phyloP scores from a whole-genome alignment of 2,888 invertebrate genomes.

The Xanthorhoe spadicearia region DNA sequence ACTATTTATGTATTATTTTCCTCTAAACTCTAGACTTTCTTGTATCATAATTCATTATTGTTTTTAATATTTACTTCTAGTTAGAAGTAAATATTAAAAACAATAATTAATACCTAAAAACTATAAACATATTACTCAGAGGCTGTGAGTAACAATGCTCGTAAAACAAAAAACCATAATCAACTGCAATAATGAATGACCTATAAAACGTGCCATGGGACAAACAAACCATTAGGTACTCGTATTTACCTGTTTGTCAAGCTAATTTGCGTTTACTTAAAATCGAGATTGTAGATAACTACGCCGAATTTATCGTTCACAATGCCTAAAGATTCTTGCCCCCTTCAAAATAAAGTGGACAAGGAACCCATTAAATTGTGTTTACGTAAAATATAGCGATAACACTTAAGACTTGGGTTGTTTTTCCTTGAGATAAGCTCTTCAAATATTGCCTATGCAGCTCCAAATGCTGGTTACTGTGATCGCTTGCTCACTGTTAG shows the following conservation, averaged over 20 bases:
- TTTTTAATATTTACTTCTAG: neutral
- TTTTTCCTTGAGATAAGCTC: no score
- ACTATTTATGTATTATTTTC: no score
- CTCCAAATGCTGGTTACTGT: neutral
- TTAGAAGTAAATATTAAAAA: no score
- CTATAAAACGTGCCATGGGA: constrained; percentile 19
- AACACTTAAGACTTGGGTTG: no score
- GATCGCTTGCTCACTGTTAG: neutral
- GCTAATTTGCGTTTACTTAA: constrained; percentile 27
- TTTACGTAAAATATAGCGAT: no score
- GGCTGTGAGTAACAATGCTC: constrained; percentile 12
- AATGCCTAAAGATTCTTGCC: constrained; percentile 1
- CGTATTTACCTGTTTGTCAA: constrained; percentile 31
- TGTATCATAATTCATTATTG: neutral
- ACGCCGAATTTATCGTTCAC: constrained; percentile 25
- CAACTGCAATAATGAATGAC: constrained; percentile 20
- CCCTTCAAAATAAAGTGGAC: constrained; percentile 6
- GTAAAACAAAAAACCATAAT: neutral
- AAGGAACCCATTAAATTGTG: neutral
- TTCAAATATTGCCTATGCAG: no score
- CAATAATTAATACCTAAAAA: no score
- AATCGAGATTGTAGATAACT: constrained; percentile 24
- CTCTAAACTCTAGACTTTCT: no score
- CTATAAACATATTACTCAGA: constrained; percentile 1
- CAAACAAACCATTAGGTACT: constrained; percentile 24